Conservation (phyloP, 2,888 invertebrate species). For the Drosophila conformis region DNA sequence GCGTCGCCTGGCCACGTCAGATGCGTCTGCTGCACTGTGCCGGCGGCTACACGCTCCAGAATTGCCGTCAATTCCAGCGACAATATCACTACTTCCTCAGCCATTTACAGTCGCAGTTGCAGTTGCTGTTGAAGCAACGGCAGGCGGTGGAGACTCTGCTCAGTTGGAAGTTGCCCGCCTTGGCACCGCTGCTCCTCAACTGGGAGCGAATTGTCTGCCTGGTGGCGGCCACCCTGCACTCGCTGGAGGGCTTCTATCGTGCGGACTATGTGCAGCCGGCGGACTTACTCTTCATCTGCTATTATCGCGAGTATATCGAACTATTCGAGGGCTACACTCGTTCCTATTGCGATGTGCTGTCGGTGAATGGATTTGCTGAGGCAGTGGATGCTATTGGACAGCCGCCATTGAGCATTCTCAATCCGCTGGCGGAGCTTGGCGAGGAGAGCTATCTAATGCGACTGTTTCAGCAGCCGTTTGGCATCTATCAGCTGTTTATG, state of each 20-base stretch:
- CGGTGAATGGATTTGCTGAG: constrained; percentile 89
- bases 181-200: constrained; percentile 86
- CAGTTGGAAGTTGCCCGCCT: constrained; percentile 45
- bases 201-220: constrained; percentile 90
- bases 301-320: constrained; percentile 90
- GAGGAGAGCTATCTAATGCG: constrained; percentile 73
- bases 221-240: constrained; percentile 89
- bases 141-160: constrained; percentile 59
- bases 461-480: constrained; percentile 82
- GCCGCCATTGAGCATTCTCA: constrained; percentile 48
- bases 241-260: constrained; percentile 89
- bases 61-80: constrained; percentile 74
- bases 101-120: constrained; percentile 79
- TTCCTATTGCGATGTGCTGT: constrained; percentile 90
- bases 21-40: constrained; percentile 78
- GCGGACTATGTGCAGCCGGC: constrained; percentile 88
- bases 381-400: constrained; percentile 87
- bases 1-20: constrained; percentile 66
- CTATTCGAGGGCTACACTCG: constrained; percentile 90
- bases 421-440: constrained; percentile 54
- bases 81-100: constrained; percentile 73
- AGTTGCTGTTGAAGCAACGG: constrained; percentile 71
- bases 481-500: constrained; percentile 78
- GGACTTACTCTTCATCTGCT: constrained; percentile 89
- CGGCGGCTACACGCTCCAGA: constrained; percentile 76